Evolutionary conservation across 2,888 invertebrate species (phyloP), one percentile per base, ranked within the genome.

Genomic region (Eilema sororculum): DNA sequence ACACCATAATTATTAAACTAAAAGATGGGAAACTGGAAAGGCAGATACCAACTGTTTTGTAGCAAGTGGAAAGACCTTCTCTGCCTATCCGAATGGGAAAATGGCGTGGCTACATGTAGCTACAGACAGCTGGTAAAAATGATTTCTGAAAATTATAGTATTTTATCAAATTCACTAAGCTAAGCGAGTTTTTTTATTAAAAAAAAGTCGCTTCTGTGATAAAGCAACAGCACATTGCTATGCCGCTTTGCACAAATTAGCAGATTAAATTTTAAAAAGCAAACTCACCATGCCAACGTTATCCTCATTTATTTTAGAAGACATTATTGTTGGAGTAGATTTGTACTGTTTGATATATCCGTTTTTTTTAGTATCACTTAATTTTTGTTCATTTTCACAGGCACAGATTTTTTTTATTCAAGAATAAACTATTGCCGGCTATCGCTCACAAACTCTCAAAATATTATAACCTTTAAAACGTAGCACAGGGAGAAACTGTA

Each of bases 241-340:
- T 37, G 33, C 1, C 0, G 12, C 33, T 37, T 37, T 33, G 16
- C 12, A 37, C 4, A 61, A 33, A 37, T 62, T 56, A 16, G 22
- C 33, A 1, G 0, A 20, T 0, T 60, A 30, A 3, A 6, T 20
- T 20, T 9, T 25, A 58, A 13, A 57, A 57, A 65, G 33, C 30
- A 37, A 59, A 46, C 68, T 63, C 22, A 68, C 68, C 68, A 68
- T 63, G 13, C 25, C 25, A 63, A 41, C 41, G 63, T 56, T 68
- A 57, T 63, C 63, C 22, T 58, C 63, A 8, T 37, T 10, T 56
- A 33, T 63, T 22, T 68, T 63, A 58, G 10, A n/a, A 37, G 57
- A 57, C 63, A 68, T 63, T 37, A 30, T 13, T 41, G 6, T 12
- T 65, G 22, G 4, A 33, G 33, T 41, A 20, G 24, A 41, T 41